Base-by-base conservation (phyloP, 2,888 invertebrate genomes). In the Agrotis clavis region DNA sequence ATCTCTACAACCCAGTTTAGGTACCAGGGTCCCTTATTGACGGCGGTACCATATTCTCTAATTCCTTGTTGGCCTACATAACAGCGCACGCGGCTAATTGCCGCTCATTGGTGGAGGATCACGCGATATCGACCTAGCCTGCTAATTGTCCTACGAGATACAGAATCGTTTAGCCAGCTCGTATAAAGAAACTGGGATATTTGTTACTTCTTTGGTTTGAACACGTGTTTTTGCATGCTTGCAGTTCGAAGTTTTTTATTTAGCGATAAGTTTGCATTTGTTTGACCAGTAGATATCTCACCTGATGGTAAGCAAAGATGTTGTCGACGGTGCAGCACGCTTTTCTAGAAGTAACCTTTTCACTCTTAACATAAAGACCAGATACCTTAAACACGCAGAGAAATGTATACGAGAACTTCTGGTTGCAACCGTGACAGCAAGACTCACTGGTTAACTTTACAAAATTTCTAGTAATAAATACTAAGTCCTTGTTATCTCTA, bases 31-130 rank as follows among this genome's bases (percentile, higher is more conserved):
- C 72, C 59, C 56, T 69, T 75, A 79, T 70, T 66, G 74, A 77
- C 78, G 84, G 69, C 85, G 84, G 79, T 19, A 64, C 82, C 53
- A 70, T 81, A 78, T 82, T 81, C 85, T 91, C 87, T 92, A 93
- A 88, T 79, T 91, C 91, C 86, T 82, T 81, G 91, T 86, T 92
- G 94, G 92, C 94, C 94, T 85, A 94, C 86, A 88, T 91, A 82
- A 83, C 53, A 69, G 87, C 77, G 57, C 14, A 79, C 87, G 89
- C 91, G 90, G 90, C 84, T 93, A 93, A 94, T 94, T 93, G 92
- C 79, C 74, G 70, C 89, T 91, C 87, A 94, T 94, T 93, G 93
- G 92, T 75, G 77, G 79, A 79, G 72, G 77, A 87, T 91, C 92
- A 91, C 88, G 90, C 90, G 87, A 90, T 87, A 80, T 65, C 87